Evolutionary conservation across 2,888 invertebrate species (phyloP).

Genomic region (Clanis bilineata): DNA sequence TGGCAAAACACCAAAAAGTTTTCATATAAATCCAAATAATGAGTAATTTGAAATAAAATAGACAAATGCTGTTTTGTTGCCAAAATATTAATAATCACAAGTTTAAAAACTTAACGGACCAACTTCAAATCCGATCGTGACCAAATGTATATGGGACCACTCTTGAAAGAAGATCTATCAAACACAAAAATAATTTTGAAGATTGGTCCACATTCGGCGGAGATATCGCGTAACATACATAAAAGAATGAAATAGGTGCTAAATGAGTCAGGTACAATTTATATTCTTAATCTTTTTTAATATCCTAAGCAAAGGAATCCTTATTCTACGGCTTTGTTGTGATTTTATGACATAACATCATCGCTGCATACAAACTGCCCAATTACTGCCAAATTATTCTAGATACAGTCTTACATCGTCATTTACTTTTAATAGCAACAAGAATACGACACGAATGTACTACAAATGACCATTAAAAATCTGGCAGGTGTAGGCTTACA

Average conservation of each 20-base stretch:
- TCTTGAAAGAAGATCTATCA: too few relatives aligned
- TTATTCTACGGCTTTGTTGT: background rate
- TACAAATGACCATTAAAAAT: background rate
- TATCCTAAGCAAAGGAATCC: constrained; percentile 17
- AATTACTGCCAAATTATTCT: constrained; percentile 7
- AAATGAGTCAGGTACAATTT: constrained; percentile 20
- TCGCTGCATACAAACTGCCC: constrained; percentile 16
- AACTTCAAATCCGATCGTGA: too few relatives aligned
- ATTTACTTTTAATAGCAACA: constrained; percentile 1
- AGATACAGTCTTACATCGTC: background rate
- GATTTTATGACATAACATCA: background rate
- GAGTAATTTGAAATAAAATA: constrained; percentile 24
- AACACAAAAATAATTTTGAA: too few relatives aligned
- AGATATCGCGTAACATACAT: too few relatives aligned
- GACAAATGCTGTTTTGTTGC: constrained; percentile 23
- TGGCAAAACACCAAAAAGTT: constrained; percentile 26
- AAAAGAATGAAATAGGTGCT: too few relatives aligned
- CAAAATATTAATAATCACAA: constrained; percentile 21
- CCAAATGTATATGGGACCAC: too few relatives aligned
- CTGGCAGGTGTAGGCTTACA: background rate
- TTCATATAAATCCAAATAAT: constrained; percentile 24
- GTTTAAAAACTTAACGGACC: too few relatives aligned
- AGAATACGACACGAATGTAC: background rate
- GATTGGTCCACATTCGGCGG: too few relatives aligned
- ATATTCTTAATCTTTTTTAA: background rate